Evolutionary conservation across 2,888 invertebrate genomes (phyloP).

Genomic region (Hofmannophila pseudospretella): DNA sequence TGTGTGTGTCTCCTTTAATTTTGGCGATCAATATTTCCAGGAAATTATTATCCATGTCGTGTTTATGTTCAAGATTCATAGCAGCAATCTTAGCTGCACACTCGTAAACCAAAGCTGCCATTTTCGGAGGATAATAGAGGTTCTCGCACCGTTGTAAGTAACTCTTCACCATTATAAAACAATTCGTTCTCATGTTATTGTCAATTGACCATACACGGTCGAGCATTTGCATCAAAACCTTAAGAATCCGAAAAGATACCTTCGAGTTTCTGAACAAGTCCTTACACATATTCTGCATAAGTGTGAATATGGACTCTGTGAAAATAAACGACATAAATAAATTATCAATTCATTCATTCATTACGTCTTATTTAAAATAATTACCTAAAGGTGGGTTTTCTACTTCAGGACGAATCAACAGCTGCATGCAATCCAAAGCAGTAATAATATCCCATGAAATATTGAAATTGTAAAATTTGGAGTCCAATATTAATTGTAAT

Average conservation of each 20-base stretch:
- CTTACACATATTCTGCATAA: slow-evolving; percentile 60
- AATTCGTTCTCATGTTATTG: slow-evolving; percentile 50
- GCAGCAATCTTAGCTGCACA: slow-evolving; percentile 53
- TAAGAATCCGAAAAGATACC: slow-evolving; percentile 45
- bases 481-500: slow-evolving; percentile 50
- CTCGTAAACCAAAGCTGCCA: slow-evolving; percentile 58
- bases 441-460: slow-evolving; percentile 41
- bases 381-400: slow-evolving; percentile 52
- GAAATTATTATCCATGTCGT: slow-evolving; percentile 34
- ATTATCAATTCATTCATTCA: too few relatives aligned
- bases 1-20: slow-evolving; percentile 45
- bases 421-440: slow-evolving; percentile 46
- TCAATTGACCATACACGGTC: slow-evolving; percentile 45
- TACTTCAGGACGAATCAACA: slow-evolving; percentile 36
- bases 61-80: slow-evolving; percentile 33
- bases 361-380: not conserved
- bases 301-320: slow-evolving; percentile 50
- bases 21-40: slow-evolving; percentile 39
- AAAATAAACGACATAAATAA: slow-evolving; percentile 15
- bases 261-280: slow-evolving; percentile 52
- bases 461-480: slow-evolving; percentile 47
- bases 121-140: slow-evolving; percentile 51
- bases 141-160: slow-evolving; percentile 55
- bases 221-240: slow-evolving; percentile 45
- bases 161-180: slow-evolving; percentile 61